A percentile compares a stretch with the other conserved stretches of the same genome.
These are phyloP conservation scores for Tragopan temminckii DNA, from an alignment of 2,797 vertebrate species.

Conservation along the genomic window DNA sequence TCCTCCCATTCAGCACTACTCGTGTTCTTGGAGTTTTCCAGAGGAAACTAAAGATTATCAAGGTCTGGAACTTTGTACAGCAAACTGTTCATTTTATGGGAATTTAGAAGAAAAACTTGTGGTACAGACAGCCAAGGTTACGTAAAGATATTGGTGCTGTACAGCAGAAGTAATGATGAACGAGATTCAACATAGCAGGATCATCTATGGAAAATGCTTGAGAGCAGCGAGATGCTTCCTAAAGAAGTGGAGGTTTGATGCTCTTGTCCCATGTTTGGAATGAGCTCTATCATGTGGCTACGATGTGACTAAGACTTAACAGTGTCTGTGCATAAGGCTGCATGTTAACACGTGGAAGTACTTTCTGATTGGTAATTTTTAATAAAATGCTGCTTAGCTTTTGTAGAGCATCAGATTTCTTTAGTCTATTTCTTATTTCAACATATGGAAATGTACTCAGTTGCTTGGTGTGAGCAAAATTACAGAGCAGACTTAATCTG, in stretches of 20 bases:
- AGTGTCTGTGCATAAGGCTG: background rate
- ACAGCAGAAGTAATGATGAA: background rate
- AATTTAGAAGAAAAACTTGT: background rate
- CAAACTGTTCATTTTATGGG: background rate
- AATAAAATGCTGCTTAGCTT: background rate
- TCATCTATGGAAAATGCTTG: background rate
- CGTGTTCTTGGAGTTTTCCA: background rate
- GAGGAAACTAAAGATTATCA: background rate
- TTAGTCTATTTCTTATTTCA: background rate
- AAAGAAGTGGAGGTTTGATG: background rate
- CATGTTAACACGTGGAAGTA: rapidly evolving
- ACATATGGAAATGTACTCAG: background rate
- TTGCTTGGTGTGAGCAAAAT: background rate
- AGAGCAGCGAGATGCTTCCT: background rate
- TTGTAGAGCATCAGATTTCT: background rate
- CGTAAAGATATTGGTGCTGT: background rate
- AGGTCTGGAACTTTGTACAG: background rate
- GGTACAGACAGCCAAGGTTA: background rate
- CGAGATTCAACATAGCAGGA: background rate
- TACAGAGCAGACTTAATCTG: background rate
- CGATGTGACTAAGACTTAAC: background rate
- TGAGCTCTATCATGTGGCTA: background rate
- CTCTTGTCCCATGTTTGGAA: background rate
- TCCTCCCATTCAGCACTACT: background rate
- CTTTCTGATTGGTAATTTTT: background rate